phyloP scores from a whole-genome alignment of 1,140 invertebrate species.

The Aphaenogaster floridana region DNA sequence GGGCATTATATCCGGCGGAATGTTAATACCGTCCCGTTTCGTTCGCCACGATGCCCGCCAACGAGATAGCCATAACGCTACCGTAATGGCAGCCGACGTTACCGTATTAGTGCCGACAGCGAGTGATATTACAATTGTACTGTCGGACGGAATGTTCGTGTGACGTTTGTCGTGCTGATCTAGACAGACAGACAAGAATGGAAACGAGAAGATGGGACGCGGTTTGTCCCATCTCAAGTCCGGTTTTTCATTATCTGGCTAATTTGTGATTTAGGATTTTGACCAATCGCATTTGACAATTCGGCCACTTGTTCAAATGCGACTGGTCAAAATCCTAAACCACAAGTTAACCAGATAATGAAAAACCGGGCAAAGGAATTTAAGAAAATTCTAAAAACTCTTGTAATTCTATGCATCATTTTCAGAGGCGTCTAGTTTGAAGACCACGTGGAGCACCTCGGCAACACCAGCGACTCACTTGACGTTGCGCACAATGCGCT shows the following conservation, averaged over 20 bases:
- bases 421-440: not conserved
- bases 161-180: not conserved
- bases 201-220: not conserved
- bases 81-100: not conserved
- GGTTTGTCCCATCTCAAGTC: too few species aligned
- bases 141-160: not conserved
- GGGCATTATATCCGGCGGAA: not conserved
- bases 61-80: slow-evolving; percentile 4
- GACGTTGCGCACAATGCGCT: not conserved
- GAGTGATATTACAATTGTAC: not conserved
- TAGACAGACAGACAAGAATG: not conserved
- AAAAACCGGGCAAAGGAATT: not conserved
- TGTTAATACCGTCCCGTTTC: slow-evolving; percentile 12
- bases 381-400: not conserved
- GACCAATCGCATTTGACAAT: too few species aligned
- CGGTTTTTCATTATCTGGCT: too few species aligned
- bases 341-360: too few species aligned
- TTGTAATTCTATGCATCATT: not conserved
- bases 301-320: too few species aligned
- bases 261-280: too few species aligned
- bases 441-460: not conserved
- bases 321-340: too few species aligned
- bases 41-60: not conserved
- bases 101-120: not conserved
- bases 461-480: too few species aligned